Evolutionary conservation across 2,888 invertebrate species (phyloP), one percentile per base, ranked within the genome.

Genomic region (Drosophila neonasuta): DNA sequence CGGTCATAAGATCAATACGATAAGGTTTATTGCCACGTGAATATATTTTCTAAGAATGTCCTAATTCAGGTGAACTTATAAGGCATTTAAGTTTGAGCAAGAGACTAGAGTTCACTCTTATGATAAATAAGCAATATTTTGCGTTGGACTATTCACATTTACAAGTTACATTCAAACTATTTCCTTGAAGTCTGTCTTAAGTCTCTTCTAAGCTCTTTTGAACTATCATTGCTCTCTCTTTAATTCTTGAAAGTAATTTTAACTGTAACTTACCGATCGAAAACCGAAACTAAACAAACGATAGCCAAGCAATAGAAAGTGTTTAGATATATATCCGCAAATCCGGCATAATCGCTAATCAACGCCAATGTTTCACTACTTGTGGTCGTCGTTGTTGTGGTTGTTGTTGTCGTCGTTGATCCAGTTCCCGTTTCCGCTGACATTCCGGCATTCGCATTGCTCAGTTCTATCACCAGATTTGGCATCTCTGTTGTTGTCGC

Each of bases 231-330:
- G 6, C 24, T 24, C 24, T 24, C 36, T 24, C 36, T 36, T 36
- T 17, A 2, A 9, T 3, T 17, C 7, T 5, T 36, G 11, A 13
- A 4, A 20, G 1, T 17, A 13, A 13, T 13, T 0, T 13, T 3
- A 5, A n/a, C 1, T 15, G 51, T 15, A 20, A 76, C 91, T 91
- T 87, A 93, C 93, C 92, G 92, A 89, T 93, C 93, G 76, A 92
- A 92, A 34, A 93, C 92, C 32, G 93, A 93, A 55, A 93, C 91
- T 68, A 93, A 88, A 80, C 93, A 93, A 52, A 93, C 87, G 56
- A 92, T 91, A 48, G 92, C 91, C 66, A 93, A 86, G 58, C 92
- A 91, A 77, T 92, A 93, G 84, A 93, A 93, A 44, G 92, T 89
- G 61, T 90, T 91, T 55, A 90, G 77, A 71, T 91, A 91, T 48